Base-by-base conservation (phyloP, 1,140 invertebrate species). In the Meloidogyne floridensis region DNA sequence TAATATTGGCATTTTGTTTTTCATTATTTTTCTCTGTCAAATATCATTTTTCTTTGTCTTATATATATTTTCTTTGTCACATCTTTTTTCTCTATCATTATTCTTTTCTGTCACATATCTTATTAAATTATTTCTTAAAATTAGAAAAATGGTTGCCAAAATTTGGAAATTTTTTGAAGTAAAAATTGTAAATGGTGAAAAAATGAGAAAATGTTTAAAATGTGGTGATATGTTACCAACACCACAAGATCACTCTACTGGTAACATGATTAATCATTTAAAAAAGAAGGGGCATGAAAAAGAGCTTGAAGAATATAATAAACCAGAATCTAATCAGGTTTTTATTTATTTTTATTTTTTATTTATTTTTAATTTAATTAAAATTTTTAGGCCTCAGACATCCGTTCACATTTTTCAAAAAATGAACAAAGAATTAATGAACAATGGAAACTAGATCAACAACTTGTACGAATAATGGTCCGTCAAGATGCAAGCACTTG, bases 191-290 rank as follows among this genome's bases (percentile, higher is more conserved):
- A 13, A 13, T 74, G 72, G 6, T 3, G 20, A 42, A 72, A 74
- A 32, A n/a, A 74, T 42, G 20, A 74, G 72, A 74, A 74, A 74
- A 20, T 74, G 72, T 32, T 74, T 74, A 74, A 74, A 13, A 74
- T 74, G 72, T 20, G 72, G 72, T 13, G 72, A 74, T 13, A 42
- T 74, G 72, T 74, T 74, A 47, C 72, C 72, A 15, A 74, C 72
- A 15, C 72, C 72, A 47, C 32, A 74, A 32, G 72, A 74, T 74
- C 51, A 13, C 51, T 74, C 72, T 56, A 74, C 72, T 15, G 32
- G 32, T 42, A 74, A 74, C 5, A 74, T 74, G 4, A 74, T 65
- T 47, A 4, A 74, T 74, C 72, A 74, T 74, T 74, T 74, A 47
- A 74, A 32, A 20, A 13, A n/a, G 13, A 74, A 74, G 51, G 72